Conservation (phyloP, 2,113 vertebrate genomes). For the Helogale parvula region DNA sequence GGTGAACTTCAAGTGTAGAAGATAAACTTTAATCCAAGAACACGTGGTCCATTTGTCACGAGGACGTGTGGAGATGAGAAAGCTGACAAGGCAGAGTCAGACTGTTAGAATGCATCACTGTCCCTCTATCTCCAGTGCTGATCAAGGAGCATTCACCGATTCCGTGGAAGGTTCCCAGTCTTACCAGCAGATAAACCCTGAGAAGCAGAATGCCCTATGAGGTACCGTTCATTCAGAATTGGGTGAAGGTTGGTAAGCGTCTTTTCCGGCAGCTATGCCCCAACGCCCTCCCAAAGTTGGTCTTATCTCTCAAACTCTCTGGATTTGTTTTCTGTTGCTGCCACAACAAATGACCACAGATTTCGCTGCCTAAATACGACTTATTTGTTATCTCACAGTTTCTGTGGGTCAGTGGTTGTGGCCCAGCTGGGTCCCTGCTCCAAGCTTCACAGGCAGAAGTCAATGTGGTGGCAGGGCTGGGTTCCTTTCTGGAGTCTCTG, state of each 20-base stretch:
- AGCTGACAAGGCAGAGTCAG: background rate
- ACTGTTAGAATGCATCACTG: background rate
- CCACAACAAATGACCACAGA: background rate
- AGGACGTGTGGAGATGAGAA: background rate
- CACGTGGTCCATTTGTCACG: background rate
- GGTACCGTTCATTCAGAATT: background rate
- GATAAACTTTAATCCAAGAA: background rate
- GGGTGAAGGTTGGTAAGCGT: background rate
- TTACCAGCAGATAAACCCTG: background rate
- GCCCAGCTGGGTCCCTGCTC: background rate
- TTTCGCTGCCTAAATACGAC: background rate
- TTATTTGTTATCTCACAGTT: background rate
- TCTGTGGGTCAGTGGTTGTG: background rate
- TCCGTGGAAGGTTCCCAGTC: background rate
- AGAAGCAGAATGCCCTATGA: background rate
- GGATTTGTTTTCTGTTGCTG: background rate
- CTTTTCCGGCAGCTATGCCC: background rate
- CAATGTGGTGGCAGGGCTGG: fast-evolving
- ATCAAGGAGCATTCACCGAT: background rate
- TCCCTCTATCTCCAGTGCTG: background rate
- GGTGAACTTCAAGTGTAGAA: background rate
- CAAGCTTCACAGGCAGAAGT: background rate
- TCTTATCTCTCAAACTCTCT: background rate
- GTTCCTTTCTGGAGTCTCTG: background rate
- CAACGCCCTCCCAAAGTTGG: background rate